Conservation (phyloP, 2,888 invertebrate genomes). For the Xanthostigma xanthostigma region DNA sequence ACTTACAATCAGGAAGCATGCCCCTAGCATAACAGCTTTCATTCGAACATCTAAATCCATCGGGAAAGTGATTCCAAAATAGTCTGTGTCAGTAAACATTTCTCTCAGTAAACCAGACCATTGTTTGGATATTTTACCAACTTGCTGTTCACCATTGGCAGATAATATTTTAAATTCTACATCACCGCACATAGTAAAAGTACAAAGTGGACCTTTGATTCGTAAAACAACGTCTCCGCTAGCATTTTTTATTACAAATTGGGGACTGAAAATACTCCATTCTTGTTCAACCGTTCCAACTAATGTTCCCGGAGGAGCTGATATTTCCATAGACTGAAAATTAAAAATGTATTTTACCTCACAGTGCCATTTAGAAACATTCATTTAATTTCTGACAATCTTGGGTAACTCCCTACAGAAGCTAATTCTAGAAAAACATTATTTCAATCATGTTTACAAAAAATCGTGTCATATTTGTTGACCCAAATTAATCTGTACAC, state of each 20-base stretch:
- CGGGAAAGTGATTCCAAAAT: conserved; percentile 84
- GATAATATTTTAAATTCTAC: conserved; percentile 72
- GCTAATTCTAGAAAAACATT: too few relatives aligned
- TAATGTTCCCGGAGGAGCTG: conserved; percentile 52
- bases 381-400: too few relatives aligned
- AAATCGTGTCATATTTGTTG: too few relatives aligned
- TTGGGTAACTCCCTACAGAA: too few relatives aligned
- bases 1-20: conserved; percentile 69
- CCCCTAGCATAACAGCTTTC: conserved; percentile 66
- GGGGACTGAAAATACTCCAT: conserved; percentile 60
- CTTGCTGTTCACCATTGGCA: conserved; percentile 55
- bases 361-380: too few relatives aligned
- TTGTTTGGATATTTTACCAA: conserved; percentile 80
- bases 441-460: too few relatives aligned
- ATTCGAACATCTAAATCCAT: conserved; percentile 75
- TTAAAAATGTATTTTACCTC: conserved; percentile 1
- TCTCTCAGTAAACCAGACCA: conserved; percentile 76
- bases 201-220: conserved; percentile 71
- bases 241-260: conserved; percentile 59
- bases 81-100: conserved; percentile 72
- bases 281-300: conserved; percentile 61
- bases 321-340: conserved; percentile 59
- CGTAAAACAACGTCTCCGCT: conserved; percentile 56
- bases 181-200: conserved; percentile 64
- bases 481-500: too few relatives aligned